Conservation (phyloP, 2,113 vertebrate genomes). For the Himantopus leucocephalus region DNA sequence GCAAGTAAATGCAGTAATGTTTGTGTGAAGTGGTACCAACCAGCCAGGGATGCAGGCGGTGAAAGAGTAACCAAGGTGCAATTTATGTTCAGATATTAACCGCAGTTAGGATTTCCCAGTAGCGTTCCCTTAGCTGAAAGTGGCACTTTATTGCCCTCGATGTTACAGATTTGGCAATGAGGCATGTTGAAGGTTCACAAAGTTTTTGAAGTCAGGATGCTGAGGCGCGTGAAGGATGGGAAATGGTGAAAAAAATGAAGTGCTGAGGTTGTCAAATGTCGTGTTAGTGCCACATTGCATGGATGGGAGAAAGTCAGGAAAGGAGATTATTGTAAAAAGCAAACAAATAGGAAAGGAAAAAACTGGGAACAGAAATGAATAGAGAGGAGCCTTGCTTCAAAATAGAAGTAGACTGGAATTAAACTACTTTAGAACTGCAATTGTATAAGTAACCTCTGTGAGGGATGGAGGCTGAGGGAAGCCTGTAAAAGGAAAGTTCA, state of each 20-base stretch:
- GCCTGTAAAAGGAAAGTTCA: not conserved
- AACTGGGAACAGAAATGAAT: not conserved
- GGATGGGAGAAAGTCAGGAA: not conserved
- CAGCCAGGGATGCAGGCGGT: not conserved
- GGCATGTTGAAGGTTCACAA: not conserved
- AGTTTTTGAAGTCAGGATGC: not conserved
- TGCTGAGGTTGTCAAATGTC: not conserved
- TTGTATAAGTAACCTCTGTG: not conserved
- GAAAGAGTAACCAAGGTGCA: constrained; percentile 20
- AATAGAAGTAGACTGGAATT: not conserved
- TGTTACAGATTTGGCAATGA: not conserved
- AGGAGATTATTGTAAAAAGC: not conserved
- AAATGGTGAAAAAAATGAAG: not conserved
- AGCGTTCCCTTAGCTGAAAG: not conserved
- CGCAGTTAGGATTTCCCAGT: not conserved
- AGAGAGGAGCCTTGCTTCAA: not conserved
- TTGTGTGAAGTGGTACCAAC: not conserved
- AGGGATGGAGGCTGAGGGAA: not conserved
- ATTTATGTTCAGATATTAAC: constrained; percentile 49
- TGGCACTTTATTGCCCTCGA: not conserved
- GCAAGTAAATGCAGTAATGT: constrained; percentile 46
- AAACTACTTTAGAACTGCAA: not conserved
- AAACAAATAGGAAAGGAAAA: not conserved
- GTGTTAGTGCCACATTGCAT: not conserved
- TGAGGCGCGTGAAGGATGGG: not conserved